Conservation (phyloP, 2,888 invertebrate genomes). For the Dryadula phaetusa region DNA sequence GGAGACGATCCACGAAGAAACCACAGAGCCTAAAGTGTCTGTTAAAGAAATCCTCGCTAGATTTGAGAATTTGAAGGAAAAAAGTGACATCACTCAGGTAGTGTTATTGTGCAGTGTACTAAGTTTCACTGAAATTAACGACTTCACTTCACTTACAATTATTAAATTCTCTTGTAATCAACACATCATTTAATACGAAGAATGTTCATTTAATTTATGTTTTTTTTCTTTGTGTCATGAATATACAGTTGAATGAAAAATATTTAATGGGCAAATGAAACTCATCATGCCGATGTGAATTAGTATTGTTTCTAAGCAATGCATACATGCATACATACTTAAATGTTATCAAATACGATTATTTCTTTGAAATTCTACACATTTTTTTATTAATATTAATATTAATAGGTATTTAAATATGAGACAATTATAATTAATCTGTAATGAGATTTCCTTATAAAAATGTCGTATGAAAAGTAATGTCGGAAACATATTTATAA, state of each 20-base stretch:
- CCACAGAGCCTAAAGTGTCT: constrained; percentile 91
- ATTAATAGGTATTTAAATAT: no score
- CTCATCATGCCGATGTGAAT: constrained; percentile 12
- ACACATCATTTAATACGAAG: background rate
- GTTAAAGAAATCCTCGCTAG: constrained; percentile 92
- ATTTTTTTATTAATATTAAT: background rate
- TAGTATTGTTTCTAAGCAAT: constrained; percentile 10
- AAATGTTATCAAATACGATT: background rate
- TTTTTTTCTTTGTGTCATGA: constrained; percentile 6
- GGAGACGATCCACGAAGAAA: constrained; percentile 93
- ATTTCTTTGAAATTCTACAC: background rate
- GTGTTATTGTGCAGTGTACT: constrained; percentile 25
- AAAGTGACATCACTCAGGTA: constrained; percentile 65
- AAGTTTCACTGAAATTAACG: constrained; percentile 22
- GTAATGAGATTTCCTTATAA: no score
- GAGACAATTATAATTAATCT: no score
- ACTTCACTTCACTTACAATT: constrained; percentile 4
- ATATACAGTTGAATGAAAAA: constrained; percentile 16
- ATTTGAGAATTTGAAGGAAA: constrained; percentile 88
- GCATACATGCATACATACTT: background rate
- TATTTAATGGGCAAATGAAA: constrained; percentile 5
- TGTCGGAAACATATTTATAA: background rate
- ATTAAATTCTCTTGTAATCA: background rate
- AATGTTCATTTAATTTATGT: constrained; percentile 1
- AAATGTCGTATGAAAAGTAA: background rate